Percentiles rank a stretch among this genome's conserved stretches.
phyloP scores from a whole-genome alignment of 2,113 vertebrate species.

The Tautogolabrus adspersus region DNA sequence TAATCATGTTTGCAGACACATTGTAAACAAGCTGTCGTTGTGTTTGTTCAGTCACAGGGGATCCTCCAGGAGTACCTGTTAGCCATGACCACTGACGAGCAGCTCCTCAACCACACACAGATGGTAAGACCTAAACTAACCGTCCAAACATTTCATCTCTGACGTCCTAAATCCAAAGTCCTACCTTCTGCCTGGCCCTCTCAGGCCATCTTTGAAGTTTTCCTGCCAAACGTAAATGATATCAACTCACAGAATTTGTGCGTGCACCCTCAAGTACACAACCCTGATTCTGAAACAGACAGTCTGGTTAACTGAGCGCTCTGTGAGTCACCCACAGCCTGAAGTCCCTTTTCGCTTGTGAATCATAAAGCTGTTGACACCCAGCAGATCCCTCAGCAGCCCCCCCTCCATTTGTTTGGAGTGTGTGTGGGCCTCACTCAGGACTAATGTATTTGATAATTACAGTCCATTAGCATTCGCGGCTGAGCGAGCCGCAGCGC shows the following conservation, averaged over 20 bases:
- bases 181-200: background rate
- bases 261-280: constrained; percentile 14
- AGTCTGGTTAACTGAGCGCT: constrained; percentile 29
- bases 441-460: constrained; percentile 80
- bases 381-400: constrained; percentile 35
- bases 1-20: background rate
- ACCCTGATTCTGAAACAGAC: constrained; percentile 33
- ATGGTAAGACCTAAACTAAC: constrained; percentile 84
- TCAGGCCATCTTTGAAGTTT: background rate
- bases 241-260: constrained; percentile 14
- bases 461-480: constrained; percentile 71
- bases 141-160: background rate
- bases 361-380: constrained; percentile 71
- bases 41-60: constrained; percentile 88
- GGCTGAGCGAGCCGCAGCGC: constrained; percentile 42
- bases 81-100: constrained; percentile 94
- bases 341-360: constrained; percentile 44
- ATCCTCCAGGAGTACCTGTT: constrained; percentile 94
- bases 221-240: background rate
- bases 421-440: constrained; percentile 67
- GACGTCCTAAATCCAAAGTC: background rate
- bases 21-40: constrained; percentile 2
- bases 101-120: constrained; percentile 90
- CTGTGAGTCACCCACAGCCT: constrained; percentile 58
- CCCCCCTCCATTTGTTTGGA: constrained; percentile 57